Conservation (phyloP, 2,113 vertebrate genomes). For the Glaucomys volans region DNA sequence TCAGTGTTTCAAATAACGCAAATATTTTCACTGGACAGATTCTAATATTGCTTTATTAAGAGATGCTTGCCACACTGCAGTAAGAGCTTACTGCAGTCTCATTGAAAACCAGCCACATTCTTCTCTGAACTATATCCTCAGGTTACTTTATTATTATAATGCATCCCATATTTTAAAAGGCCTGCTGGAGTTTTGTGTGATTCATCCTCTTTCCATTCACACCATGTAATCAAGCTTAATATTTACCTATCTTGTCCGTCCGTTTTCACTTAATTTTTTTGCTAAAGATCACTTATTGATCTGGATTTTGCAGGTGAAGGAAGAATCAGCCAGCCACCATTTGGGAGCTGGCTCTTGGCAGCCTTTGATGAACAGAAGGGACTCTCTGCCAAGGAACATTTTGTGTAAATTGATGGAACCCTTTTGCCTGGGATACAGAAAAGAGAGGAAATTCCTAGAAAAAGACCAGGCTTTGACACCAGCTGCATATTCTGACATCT, state of each 20-base stretch:
- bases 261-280: slow-evolving; percentile 42
- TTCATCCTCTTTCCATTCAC: background rate
- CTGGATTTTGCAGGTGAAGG: background rate
- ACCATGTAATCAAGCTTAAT: background rate
- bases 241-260: background rate
- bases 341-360: slow-evolving; percentile 38
- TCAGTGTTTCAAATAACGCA: slow-evolving; percentile 76
- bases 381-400: slow-evolving; percentile 41
- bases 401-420: slow-evolving; percentile 31
- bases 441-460: slow-evolving; percentile 53
- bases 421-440: background rate
- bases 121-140: slow-evolving; percentile 7
- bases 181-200: background rate
- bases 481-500: background rate
- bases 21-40: slow-evolving; percentile 69
- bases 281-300: slow-evolving; percentile 51
- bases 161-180: background rate
- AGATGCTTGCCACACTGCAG: slow-evolving; percentile 46
- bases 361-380: background rate
- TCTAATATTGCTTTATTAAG: slow-evolving; percentile 77
- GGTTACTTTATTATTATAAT: slow-evolving; percentile 63
- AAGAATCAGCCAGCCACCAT: background rate
- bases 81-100: slow-evolving; percentile 55
- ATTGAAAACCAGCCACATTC: slow-evolving; percentile 54
- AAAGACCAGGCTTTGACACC: background rate